Conservation (phyloP, 2,888 invertebrate genomes). For the Lasioglossum villosulum region DNA sequence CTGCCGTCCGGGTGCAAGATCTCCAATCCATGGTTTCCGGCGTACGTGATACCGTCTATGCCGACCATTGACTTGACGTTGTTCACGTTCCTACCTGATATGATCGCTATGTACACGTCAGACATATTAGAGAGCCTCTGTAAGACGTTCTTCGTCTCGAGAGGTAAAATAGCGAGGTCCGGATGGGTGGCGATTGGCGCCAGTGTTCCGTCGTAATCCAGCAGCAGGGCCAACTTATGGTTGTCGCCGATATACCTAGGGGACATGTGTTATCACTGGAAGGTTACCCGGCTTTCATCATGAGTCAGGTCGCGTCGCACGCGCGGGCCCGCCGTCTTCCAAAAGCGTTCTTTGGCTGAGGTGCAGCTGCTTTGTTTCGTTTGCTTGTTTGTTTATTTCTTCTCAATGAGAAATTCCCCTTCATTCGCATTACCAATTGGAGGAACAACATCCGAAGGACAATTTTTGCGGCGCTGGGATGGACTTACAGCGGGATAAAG, state of each 20-base stretch:
- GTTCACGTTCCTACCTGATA: slow-evolving; percentile 94
- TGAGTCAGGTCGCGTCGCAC: slow-evolving; percentile 80
- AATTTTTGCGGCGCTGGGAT: background rate
- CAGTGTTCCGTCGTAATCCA: slow-evolving; percentile 95
- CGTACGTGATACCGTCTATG: slow-evolving; percentile 95
- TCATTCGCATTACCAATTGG: slow-evolving; percentile 25
- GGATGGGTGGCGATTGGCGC: slow-evolving; percentile 96
- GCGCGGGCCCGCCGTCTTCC: slow-evolving; percentile 79
- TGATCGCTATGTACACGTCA: slow-evolving; percentile 94
- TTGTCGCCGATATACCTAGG: slow-evolving; percentile 93
- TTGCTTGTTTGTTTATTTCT: background rate
- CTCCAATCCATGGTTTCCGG: slow-evolving; percentile 95
- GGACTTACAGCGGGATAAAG: background rate
- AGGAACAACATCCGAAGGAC: background rate
- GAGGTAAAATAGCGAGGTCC: slow-evolving; percentile 93
- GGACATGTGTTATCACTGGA: slow-evolving; percentile 81
- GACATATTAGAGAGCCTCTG: slow-evolving; percentile 93
- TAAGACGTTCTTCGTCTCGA: slow-evolving; percentile 93
- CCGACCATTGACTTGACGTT: slow-evolving; percentile 96
- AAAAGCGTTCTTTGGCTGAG: slow-evolving; percentile 59
- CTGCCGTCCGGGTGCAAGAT: slow-evolving; percentile 96
- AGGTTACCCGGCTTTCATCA: slow-evolving; percentile 82
- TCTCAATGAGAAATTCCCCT: background rate
- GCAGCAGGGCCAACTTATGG: slow-evolving; percentile 92
- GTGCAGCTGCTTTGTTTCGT: background rate